Percentiles rank a stretch among this genome's conserved stretches.
These are phyloP conservation scores for Hypercompe scribonia DNA, from an alignment of 2,888 invertebrate genomes.

Conservation along the genomic window DNA sequence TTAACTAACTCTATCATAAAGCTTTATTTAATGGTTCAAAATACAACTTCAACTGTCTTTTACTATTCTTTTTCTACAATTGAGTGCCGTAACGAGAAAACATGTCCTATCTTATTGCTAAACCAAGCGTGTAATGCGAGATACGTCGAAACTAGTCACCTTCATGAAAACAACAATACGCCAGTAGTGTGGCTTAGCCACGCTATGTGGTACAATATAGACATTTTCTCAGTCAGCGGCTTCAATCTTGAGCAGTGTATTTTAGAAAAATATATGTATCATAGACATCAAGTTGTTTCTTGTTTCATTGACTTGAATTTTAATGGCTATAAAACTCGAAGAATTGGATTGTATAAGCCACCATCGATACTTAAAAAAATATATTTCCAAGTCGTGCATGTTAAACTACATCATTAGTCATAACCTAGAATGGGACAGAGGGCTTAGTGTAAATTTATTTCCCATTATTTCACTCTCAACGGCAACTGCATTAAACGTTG, in stretches of 20 bases:
- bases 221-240: background rate
- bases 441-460: no score
- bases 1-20: background rate
- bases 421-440: no score
- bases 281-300: background rate
- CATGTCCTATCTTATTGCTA: background rate
- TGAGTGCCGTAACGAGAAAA: background rate
- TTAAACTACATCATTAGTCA: background rate
- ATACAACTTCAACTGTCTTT: background rate
- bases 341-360: no score
- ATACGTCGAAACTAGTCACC: background rate
- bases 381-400: background rate
- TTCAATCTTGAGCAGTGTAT: background rate
- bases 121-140: background rate
- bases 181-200: background rate
- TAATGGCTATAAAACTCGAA: background rate
- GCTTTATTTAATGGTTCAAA: background rate
- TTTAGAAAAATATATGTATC: background rate
- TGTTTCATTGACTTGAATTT: background rate
- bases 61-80: background rate
- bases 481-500: no score
- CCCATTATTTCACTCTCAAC: no score
- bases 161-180: background rate
- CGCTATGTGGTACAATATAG: background rate
- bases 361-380: background rate